These are phyloP conservation scores for Lagenorhynchus albirostris DNA, from an alignment of 2,113 vertebrate genomes.

Conservation along the genomic window DNA sequence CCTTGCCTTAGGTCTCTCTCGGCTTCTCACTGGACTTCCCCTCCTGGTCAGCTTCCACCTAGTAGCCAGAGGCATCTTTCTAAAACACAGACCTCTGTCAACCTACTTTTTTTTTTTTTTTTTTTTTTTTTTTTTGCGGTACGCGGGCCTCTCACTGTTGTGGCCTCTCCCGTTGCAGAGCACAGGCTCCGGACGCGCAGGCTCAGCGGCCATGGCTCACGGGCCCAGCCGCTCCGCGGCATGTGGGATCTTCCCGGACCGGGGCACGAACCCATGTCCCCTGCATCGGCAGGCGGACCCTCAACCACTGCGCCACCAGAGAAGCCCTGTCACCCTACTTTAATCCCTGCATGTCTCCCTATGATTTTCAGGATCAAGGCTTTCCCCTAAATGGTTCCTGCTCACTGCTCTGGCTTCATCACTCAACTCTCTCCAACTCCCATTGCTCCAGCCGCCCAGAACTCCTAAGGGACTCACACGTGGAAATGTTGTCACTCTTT, in stretches of 20 bases:
- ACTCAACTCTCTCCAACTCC: background rate
- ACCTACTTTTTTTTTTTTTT: background rate
- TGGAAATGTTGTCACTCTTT: background rate
- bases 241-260: too few species aligned
- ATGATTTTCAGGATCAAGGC: background rate
- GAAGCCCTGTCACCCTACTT: background rate
- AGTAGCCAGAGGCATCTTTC: background rate
- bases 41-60: background rate
- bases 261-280: too few species aligned
- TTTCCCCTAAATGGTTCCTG: background rate
- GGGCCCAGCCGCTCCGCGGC: too few species aligned
- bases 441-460: background rate
- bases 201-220: too few species aligned
- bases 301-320: too few species aligned
- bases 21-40: background rate
- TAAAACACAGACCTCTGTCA: background rate
- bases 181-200: too few species aligned
- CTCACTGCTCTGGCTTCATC: background rate
- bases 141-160: too few species aligned
- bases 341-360: background rate
- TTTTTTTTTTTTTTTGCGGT: too few species aligned
- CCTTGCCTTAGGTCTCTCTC: background rate
- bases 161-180: too few species aligned
- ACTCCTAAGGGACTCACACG: background rate
- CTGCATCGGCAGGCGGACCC: too few species aligned